These are phyloP conservation scores for Chloebia gouldiae DNA, from an alignment of 2,113 vertebrate species.

Conservation along the genomic window DNA sequence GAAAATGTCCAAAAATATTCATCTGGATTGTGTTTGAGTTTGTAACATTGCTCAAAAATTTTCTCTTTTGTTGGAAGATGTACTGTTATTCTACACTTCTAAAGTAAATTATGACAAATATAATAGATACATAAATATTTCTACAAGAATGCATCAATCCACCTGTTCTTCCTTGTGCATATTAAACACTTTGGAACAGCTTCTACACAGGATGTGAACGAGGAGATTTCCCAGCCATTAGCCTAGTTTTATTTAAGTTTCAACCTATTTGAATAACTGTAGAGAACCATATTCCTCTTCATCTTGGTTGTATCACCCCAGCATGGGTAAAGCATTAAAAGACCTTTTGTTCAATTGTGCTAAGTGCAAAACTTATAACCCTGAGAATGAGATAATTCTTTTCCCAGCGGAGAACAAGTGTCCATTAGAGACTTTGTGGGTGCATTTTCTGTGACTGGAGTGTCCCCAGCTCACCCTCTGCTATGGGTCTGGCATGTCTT, in stretches of 20 bases:
- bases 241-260: background rate
- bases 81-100: background rate
- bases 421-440: background rate
- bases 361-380: background rate
- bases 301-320: background rate
- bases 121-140: background rate
- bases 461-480: background rate
- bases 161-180: background rate
- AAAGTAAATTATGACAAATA: background rate
- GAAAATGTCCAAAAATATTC: slow-evolving; percentile 11
- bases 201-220: background rate
- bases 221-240: background rate
- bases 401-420: background rate
- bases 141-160: background rate
- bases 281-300: background rate
- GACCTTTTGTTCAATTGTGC: background rate
- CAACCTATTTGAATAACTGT: background rate
- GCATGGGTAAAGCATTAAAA: background rate
- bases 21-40: background rate
- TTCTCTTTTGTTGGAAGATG: background rate
- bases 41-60: background rate
- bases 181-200: background rate
- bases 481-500: background rate
- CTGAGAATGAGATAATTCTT: background rate
- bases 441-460: background rate